phyloP scores from a whole-genome alignment of 2,888 invertebrate genomes.

The Athripsodes cinereus region DNA sequence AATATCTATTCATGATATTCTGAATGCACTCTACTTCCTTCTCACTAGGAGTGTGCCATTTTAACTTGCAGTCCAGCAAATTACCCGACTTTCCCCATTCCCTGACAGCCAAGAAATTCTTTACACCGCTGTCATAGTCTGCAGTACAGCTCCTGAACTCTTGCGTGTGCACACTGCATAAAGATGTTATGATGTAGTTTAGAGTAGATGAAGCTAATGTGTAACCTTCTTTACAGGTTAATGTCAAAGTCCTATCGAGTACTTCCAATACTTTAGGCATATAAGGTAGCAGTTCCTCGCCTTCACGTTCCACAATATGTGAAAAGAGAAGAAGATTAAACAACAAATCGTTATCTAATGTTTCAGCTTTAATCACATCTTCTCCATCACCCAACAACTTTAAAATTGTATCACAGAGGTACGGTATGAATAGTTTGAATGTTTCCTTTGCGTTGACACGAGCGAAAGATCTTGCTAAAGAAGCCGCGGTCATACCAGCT shows the following conservation, averaged over 20 bases:
- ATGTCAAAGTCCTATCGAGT: slow-evolving; percentile 62
- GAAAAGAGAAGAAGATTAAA: slow-evolving; percentile 71
- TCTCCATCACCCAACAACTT: slow-evolving; percentile 57
- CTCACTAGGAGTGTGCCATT: slow-evolving; percentile 72
- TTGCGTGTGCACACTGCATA: slow-evolving; percentile 56
- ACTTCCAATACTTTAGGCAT: slow-evolving; percentile 58
- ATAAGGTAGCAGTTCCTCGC: slow-evolving; percentile 58
- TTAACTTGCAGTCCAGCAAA: slow-evolving; percentile 57
- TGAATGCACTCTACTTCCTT: slow-evolving; percentile 64
- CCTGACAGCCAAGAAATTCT: slow-evolving; percentile 64
- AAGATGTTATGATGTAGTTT: slow-evolving; percentile 49
- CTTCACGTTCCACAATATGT: slow-evolving; percentile 63
- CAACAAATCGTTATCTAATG: slow-evolving; percentile 69
- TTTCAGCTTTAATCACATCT: slow-evolving; percentile 66
- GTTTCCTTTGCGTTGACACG: slow-evolving; percentile 64
- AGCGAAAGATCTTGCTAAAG: slow-evolving; percentile 61
- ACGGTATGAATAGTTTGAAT: slow-evolving; percentile 65
- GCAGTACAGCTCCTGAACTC: slow-evolving; percentile 57
- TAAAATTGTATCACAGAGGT: slow-evolving; percentile 60
- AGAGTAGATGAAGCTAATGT: slow-evolving; percentile 58
- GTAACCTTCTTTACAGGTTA: slow-evolving; percentile 63
- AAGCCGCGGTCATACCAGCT: slow-evolving; percentile 73
- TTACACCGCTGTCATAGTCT: slow-evolving; percentile 57
- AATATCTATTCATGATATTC: slow-evolving; percentile 56
- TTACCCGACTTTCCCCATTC: slow-evolving; percentile 77